Conservation (phyloP, 92 coral and sea anemone genomes). For the Palythoa grandiflora region DNA sequence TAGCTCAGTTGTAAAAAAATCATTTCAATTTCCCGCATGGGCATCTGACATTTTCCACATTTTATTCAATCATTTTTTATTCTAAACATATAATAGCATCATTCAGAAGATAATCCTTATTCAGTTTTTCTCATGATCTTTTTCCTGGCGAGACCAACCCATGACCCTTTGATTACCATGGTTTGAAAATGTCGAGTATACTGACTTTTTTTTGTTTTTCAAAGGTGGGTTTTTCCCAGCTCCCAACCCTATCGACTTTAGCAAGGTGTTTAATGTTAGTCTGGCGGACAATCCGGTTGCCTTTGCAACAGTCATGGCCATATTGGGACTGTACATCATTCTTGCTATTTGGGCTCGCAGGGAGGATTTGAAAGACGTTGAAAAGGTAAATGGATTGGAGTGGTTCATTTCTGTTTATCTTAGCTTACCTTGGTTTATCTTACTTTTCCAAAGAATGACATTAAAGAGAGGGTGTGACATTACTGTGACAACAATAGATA, state of each 20-base stretch:
- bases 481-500: no score
- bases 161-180: no score
- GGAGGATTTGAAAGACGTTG: conserved; percentile 89
- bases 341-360: conserved; percentile 90
- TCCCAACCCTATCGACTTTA: conserved; percentile 94
- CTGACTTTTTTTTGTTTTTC: neutral
- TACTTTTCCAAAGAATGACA: neutral
- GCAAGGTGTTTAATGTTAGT: conserved; percentile 88
- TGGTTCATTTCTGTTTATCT: neutral
- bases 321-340: conserved; percentile 84
- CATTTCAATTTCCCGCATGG: no score
- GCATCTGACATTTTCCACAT: no score
- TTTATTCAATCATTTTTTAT: no score
- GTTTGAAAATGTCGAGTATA: neutral
- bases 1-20: no score
- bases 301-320: conserved; percentile 75
- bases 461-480: no score
- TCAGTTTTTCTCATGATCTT: no score
- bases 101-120: no score
- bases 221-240: conserved; percentile 95
- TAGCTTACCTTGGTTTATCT: neutral
- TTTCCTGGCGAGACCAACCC: no score
- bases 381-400: conserved; percentile 59
- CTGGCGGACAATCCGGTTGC: conserved; percentile 91
- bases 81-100: no score